Base-by-base conservation (phyloP, 1,140 invertebrate genomes). In the Zaprionus vittiger region DNA sequence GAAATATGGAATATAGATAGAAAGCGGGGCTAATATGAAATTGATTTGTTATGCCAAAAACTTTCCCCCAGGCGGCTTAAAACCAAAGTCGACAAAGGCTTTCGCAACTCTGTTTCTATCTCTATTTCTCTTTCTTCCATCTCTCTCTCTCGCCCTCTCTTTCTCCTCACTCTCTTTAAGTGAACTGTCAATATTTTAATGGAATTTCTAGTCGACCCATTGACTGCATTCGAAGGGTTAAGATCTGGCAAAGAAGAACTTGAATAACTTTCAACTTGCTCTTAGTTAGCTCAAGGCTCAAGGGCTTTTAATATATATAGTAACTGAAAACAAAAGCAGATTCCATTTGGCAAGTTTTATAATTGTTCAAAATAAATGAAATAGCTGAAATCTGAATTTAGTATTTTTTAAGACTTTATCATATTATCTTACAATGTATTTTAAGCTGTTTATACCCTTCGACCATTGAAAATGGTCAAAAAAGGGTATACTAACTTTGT, bases 11-110 rank as follows among this genome's bases (percentile, higher is more conserved):
- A 31, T 54, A 38, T n/a, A 15, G 34, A 17, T 26, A 17, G 15
- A 56, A 56, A 65, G 12, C 34, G 20, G 37, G 34, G 22, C 61
- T 83, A 83, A 76, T 79, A 64, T 75, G 61, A 83, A 83, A 81
- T 84, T 84, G 81, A 84, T 84, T 83, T 83, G 77, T 78, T 81
- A 78, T 78, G 81, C 67, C 73, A 70, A 47, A 66, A 69, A 84
- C 60, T 84, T 77, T 47, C 56, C 78, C 78, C 69, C 62, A 12
- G 60, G 81, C 65, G 44, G 28, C 38, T 62, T 49, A 57, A 52
- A 63, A 72, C 64, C 41, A 77, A 49, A 79, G 20, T 56, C 28
- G 26, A 74, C 59, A 80, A 80, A 80, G 47, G 62, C 64, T 67
- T 69, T 59, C 56, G 22, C 70, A 77, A 5, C 11, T 64, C 37